phyloP scores from a whole-genome alignment of 2,113 vertebrate species.

The Stegostoma tigrinum region DNA sequence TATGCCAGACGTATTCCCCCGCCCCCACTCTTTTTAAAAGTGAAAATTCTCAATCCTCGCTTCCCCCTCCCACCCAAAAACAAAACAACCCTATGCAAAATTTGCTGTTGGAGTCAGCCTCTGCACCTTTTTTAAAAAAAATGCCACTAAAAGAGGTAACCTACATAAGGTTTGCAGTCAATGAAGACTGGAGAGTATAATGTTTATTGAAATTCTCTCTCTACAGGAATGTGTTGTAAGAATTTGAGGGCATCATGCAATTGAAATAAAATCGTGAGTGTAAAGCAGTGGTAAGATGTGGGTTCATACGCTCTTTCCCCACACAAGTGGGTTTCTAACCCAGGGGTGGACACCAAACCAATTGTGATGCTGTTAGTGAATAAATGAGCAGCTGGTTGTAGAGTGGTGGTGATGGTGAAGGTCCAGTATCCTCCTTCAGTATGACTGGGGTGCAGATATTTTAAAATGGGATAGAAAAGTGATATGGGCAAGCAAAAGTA shows the following conservation, averaged over 20 bases:
- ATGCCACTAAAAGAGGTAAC: background rate
- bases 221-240: conserved; percentile 27
- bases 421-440: background rate
- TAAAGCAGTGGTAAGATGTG: conserved; percentile 29
- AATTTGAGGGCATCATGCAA: conserved; percentile 22
- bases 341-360: background rate
- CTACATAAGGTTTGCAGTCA: background rate
- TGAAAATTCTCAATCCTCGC: background rate
- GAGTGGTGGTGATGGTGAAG: background rate
- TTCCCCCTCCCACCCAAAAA: too few species aligned
- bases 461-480: background rate
- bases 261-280: conserved; percentile 27
- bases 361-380: background rate
- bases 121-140: background rate
- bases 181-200: background rate
- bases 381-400: background rate
- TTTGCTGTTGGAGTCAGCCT: background rate
- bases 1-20: background rate
- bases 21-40: background rate
- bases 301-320: background rate
- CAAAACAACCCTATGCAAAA: background rate
- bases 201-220: conserved; percentile 24
- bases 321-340: background rate
- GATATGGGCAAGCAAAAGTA: background rate
- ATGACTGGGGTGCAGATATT: background rate